phyloP scores from a whole-genome alignment of 2,113 vertebrate species.

The Hoplias malabaricus region DNA sequence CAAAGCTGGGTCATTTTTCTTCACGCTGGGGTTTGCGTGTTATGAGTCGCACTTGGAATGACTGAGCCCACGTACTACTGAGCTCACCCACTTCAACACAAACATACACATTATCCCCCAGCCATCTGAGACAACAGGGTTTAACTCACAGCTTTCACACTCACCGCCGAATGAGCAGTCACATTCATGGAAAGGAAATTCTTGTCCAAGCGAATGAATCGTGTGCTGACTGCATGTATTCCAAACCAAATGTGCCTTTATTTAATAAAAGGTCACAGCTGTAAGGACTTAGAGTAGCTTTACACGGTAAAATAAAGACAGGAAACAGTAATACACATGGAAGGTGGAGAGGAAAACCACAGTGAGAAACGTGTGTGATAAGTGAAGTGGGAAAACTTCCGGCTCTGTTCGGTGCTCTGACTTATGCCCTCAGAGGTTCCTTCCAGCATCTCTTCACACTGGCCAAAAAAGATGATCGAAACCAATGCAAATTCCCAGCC shows the following conservation, averaged over 20 bases:
- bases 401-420: slow-evolving; percentile 62
- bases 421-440: slow-evolving; percentile 49
- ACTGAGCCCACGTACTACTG: slow-evolving; percentile 18
- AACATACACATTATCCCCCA: slow-evolving; percentile 44
- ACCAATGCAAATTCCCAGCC: slow-evolving; percentile 48
- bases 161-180: background rate
- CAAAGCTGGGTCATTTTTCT: slow-evolving; percentile 57
- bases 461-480: background rate
- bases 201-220: background rate
- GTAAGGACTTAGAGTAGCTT: background rate
- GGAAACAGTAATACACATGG: slow-evolving; percentile 37
- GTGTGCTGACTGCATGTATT: background rate
- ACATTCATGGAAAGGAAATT: slow-evolving; percentile 24
- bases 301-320: background rate
- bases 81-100: slow-evolving; percentile 21
- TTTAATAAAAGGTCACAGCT: background rate
- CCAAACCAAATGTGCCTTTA: background rate
- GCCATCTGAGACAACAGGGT: background rate
- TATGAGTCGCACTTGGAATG: slow-evolving; percentile 28
- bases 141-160: background rate
- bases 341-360: slow-evolving; percentile 65
- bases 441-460: slow-evolving; percentile 16
- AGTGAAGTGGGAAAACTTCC: slow-evolving; percentile 68
- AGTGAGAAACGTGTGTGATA: slow-evolving; percentile 60
- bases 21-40: background rate